Base-by-base conservation (phyloP, 1,140 invertebrate species). In the Linepithema humile region DNA sequence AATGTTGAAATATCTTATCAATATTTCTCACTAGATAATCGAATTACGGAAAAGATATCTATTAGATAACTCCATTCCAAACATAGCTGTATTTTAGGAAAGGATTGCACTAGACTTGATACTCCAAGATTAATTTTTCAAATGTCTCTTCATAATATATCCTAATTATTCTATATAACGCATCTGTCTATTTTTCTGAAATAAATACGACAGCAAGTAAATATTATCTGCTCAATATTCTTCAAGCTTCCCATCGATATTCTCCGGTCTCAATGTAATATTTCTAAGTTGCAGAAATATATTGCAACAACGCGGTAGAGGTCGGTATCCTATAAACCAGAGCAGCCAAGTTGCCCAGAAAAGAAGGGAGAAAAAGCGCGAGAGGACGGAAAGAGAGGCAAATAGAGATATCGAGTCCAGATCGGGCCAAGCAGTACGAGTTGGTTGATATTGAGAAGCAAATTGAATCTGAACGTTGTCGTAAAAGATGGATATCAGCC, bases 381-480 rank as follows among this genome's bases (percentile, higher is more conserved):
- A 75, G 57, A 48, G 4, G 38, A 60, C 10, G 32, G 48, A 69
- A 32, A 57, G 45, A 60, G 23, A 43, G n/a, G 43, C 64, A 15
- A 48, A 74, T 48, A 75, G 50, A 67, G 69, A 75, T 83, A 88
- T 82, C 80, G 60, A 50, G 48, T 83, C 60, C 74, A 40, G 69
- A 62, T 72, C 67, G 65, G 23, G 57, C 32, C 87, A 83, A 53
- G 78, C 85, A 74, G 73, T 77, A 64, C 59, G 59, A 84, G 67
- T 84, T 65, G 53, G 86, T 89, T 88, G 88, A 91, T 91, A 91
- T 91, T 87, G 87, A 90, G 90, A 87, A 89, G 83, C 85, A 91
- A 91, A 91, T 91, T 91, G 90, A 91, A 91, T 91, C 84, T 90
- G 90, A 91, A 88, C 84, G 88, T 88, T 88, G 88, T 91, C 90